phyloP scores from a whole-genome alignment of 2,797 vertebrate genomes.

The Okamejei kenojei region DNA sequence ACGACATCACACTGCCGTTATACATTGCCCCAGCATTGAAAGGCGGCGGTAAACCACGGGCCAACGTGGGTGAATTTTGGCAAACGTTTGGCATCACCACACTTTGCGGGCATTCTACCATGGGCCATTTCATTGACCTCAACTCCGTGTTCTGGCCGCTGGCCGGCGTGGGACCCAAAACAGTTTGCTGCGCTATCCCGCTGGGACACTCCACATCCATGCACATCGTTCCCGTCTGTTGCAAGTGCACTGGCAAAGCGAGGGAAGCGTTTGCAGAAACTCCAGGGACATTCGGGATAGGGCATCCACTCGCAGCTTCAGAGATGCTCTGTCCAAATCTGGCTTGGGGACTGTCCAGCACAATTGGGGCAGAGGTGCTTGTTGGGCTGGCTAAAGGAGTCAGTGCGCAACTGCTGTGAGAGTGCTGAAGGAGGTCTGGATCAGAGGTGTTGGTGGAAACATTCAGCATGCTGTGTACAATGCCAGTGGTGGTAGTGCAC shows the following conservation, averaged over 20 bases:
- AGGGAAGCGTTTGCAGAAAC: constrained; percentile 47
- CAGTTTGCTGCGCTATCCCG: constrained; percentile 40
- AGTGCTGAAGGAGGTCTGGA: constrained; percentile 46
- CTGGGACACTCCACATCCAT: constrained; percentile 43
- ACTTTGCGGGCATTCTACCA: not conserved
- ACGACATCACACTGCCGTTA: constrained; percentile 40
- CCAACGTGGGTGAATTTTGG: not conserved
- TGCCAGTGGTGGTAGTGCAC: constrained; percentile 57
- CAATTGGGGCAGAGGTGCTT: constrained; percentile 51
- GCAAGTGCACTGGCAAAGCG: constrained; percentile 41
- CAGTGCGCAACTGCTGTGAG: constrained; percentile 45
- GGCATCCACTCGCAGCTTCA: constrained; percentile 39
- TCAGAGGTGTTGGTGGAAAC: constrained; percentile 59
- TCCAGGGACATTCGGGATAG: constrained; percentile 48
- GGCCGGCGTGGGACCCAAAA: constrained; percentile 39
- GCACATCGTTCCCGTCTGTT: constrained; percentile 43
- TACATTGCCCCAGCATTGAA: not conserved
- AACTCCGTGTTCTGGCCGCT: not conserved
- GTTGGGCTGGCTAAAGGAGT: constrained; percentile 46
- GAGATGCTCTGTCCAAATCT: not conserved
- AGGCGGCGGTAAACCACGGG: not conserved
- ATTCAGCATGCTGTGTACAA: constrained; percentile 48
- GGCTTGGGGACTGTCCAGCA: constrained; percentile 40
- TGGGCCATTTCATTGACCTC: not conserved
- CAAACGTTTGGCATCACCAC: not conserved